These are phyloP conservation scores for Maniola jurtina DNA, from an alignment of 1,140 invertebrate species.

Conservation along the genomic window DNA sequence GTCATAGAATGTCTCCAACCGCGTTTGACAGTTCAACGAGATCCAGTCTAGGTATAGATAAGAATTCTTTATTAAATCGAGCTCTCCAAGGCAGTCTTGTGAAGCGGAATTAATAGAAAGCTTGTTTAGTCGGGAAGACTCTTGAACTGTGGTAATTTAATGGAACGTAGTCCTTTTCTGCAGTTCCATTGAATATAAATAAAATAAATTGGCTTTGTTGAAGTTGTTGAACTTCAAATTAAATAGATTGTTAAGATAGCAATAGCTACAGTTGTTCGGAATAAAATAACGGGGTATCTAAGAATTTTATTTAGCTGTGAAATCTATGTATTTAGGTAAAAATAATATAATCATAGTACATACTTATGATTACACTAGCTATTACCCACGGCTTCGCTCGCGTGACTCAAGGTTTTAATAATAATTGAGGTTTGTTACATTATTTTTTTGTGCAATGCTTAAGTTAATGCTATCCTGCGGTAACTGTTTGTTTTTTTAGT, in stretches of 20 bases:
- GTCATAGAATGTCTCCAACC: constrained; percentile 2
- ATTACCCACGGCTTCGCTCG: too few relatives aligned
- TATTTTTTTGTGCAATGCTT: too few relatives aligned
- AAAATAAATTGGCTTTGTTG: constrained; percentile 11
- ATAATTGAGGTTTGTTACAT: too few relatives aligned
- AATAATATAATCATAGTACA: too few relatives aligned
- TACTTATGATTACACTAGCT: too few relatives aligned
- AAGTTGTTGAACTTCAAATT: constrained; percentile 8
- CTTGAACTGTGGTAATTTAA: constrained; percentile 13
- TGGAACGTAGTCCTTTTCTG: constrained; percentile 13
- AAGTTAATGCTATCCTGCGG: too few relatives aligned
- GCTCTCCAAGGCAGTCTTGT: constrained; percentile 6
- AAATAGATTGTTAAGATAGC: constrained; percentile 1
- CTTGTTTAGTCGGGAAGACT: constrained; percentile 9
- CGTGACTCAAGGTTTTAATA: too few relatives aligned
- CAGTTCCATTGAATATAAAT: constrained; percentile 1
- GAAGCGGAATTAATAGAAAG: constrained; percentile 13
- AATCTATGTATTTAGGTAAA: too few relatives aligned
- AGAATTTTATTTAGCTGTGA: neutral
- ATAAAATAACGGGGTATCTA: neutral
- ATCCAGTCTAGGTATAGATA: constrained; percentile 6
- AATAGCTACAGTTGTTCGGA: neutral
- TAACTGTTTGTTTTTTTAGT: too few relatives aligned
- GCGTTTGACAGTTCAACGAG: neutral
- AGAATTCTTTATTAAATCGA: constrained; percentile 8